Evolutionary conservation across 2,113 vertebrate genomes (phyloP).

Genomic region (Athene cunicularia): DNA sequence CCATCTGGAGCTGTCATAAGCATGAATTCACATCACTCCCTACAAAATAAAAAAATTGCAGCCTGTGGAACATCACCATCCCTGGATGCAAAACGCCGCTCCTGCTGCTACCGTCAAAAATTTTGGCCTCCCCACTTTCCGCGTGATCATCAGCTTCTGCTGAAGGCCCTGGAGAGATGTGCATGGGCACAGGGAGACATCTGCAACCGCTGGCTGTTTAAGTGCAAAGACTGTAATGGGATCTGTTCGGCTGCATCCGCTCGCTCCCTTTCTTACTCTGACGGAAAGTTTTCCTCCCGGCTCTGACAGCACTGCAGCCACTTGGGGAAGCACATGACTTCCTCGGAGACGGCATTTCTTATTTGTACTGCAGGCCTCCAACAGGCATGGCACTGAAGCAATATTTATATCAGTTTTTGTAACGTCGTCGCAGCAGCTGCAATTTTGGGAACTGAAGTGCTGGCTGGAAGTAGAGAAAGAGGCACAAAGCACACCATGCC

Average conservation of each 20-base stretch:
- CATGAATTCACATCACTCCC: not conserved
- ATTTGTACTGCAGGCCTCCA: conserved; percentile 30
- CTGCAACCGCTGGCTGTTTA: not conserved
- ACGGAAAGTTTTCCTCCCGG: conserved; percentile 28
- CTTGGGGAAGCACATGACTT: conserved; percentile 37
- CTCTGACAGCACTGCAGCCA: conserved; percentile 11
- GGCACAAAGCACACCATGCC: not conserved
- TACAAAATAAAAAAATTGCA: conserved; percentile 40
- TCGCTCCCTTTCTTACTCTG: not conserved
- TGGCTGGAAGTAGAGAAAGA: not conserved
- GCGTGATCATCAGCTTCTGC: not conserved
- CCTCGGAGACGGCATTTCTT: not conserved
- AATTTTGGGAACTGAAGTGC: conserved; percentile 12
- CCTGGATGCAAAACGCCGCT: not conserved
- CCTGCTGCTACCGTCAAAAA: not conserved
- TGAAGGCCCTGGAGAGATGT: not conserved
- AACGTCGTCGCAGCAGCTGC: not conserved
- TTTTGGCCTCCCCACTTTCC: not conserved
- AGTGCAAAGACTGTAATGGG: not conserved
- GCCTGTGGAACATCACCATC: not conserved
- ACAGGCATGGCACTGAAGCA: conserved; percentile 9
- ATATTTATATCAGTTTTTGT: conserved; percentile 36
- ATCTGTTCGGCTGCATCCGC: not conserved
- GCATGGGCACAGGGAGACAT: not conserved
- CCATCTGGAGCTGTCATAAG: conserved; percentile 57